These are phyloP conservation scores for Choloepus didactylus DNA, from an alignment of 2,797 vertebrate species.

Conservation along the genomic window DNA sequence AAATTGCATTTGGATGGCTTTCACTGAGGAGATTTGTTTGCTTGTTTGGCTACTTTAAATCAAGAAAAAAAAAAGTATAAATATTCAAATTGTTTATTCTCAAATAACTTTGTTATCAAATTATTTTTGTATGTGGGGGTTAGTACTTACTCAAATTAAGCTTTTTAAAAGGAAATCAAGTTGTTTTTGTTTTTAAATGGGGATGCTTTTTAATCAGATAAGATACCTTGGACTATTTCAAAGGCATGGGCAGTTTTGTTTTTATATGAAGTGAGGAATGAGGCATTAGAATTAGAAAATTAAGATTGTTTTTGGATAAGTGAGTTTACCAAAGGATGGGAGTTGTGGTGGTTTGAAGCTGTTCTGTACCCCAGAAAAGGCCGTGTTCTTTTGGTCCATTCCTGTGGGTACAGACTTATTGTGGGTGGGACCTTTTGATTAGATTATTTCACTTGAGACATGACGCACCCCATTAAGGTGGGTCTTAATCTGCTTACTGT, in stretches of 20 bases:
- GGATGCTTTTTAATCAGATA: constrained; percentile 37
- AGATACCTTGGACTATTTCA: constrained; percentile 39
- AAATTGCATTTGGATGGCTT: constrained; percentile 49
- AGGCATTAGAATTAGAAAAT: constrained; percentile 31
- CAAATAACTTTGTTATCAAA: constrained; percentile 63
- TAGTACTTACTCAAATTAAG: constrained; percentile 56
- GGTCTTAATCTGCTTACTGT: too few relatives aligned
- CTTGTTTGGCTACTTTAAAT: constrained; percentile 66
- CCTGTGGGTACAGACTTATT: too few relatives aligned
- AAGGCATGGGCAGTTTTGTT: constrained; percentile 42
- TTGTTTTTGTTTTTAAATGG: constrained; percentile 35
- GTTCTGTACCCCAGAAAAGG: too few relatives aligned
- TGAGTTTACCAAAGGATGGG: constrained; percentile 12
- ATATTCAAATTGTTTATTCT: constrained; percentile 61
- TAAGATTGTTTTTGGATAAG: constrained; percentile 49
- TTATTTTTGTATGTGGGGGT: constrained; percentile 62
- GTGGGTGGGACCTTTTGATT: too few relatives aligned
- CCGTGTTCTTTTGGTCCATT: too few relatives aligned
- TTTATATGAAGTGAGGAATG: constrained; percentile 54
- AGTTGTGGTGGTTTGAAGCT: too few relatives aligned
- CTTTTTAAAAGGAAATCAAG: constrained; percentile 53
- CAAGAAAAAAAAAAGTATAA: constrained; percentile 23
- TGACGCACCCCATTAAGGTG: too few relatives aligned
- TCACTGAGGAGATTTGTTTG: constrained; percentile 60
- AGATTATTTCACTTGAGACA: too few relatives aligned